These are phyloP conservation scores for Neosalanx taihuensis DNA, from an alignment of 2,797 vertebrate genomes.

Conservation along the genomic window DNA sequence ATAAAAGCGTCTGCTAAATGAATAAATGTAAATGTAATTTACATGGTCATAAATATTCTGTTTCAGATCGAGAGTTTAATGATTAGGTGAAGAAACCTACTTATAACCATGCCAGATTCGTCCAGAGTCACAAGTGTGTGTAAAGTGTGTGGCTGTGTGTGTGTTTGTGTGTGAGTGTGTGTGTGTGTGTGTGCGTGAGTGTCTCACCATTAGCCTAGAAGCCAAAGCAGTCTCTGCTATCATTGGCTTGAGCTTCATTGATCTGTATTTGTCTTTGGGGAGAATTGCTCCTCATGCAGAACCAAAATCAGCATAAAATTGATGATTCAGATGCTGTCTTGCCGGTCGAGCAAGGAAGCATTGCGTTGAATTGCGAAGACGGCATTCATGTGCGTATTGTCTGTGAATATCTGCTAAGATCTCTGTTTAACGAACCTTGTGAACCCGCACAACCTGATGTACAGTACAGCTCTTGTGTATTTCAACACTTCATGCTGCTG, in stretches of 20 bases:
- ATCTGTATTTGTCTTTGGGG: slow-evolving; percentile 38
- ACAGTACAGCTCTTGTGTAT: neutral
- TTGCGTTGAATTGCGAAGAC: neutral
- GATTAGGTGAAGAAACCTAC: slow-evolving; percentile 28
- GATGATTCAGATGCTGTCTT: slow-evolving; percentile 36
- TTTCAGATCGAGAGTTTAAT: slow-evolving; percentile 38
- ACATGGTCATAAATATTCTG: slow-evolving; percentile 36
- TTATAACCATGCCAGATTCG: slow-evolving; percentile 28
- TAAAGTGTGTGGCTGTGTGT: slow-evolving; percentile 1
- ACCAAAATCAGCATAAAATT: slow-evolving; percentile 35
- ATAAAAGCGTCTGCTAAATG: too few species aligned
- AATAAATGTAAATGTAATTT: too few species aligned
- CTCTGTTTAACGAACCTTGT: too few species aligned
- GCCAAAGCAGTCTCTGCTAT: slow-evolving; percentile 36
- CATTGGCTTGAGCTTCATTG: slow-evolving; percentile 30
- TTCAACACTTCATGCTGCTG: neutral
- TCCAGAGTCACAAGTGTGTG: slow-evolving; percentile 16
- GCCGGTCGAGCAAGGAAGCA: slow-evolving; percentile 21
- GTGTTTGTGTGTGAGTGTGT: slow-evolving; percentile 8
- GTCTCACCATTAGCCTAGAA: slow-evolving; percentile 32
- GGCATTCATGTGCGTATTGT: neutral
- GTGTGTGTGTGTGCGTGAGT: slow-evolving; percentile 5
- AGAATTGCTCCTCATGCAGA: slow-evolving; percentile 24
- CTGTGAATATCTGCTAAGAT: too few species aligned
- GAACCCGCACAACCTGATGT: neutral